Percentiles rank a stretch among this genome's conserved stretches.
phyloP scores from a whole-genome alignment of 2,888 invertebrate genomes.

The Acanthopleura granulata region DNA sequence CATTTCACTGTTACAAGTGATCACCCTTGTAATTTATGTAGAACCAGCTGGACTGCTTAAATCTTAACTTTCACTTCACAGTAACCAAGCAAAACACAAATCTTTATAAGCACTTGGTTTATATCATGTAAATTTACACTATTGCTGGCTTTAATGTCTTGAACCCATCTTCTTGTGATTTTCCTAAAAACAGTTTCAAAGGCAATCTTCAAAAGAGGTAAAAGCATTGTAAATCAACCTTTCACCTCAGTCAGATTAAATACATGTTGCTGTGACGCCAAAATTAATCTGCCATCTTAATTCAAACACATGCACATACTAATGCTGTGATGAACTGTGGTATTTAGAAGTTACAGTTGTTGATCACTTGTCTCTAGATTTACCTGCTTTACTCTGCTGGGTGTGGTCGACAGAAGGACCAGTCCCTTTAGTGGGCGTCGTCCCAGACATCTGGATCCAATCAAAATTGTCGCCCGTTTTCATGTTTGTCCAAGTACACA shows the following conservation, averaged over 20 bases:
- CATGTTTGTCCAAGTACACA: conserved; percentile 55
- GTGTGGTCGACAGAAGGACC: conserved; percentile 60
- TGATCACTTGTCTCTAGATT: neutral
- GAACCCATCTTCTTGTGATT: too few relatives aligned
- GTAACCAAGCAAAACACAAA: too few relatives aligned
- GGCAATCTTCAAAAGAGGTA: too few relatives aligned
- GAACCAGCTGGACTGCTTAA: too few relatives aligned
- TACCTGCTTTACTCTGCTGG: conserved; percentile 37
- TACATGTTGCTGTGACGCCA: neutral
- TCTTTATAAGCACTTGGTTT: too few relatives aligned
- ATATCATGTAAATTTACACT: too few relatives aligned
- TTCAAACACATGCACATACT: too few relatives aligned
- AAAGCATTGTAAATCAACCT: too few relatives aligned
- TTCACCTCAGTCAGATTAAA: neutral
- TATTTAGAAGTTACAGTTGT: too few relatives aligned
- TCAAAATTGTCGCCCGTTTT: conserved; percentile 56
- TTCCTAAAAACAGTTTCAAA: too few relatives aligned
- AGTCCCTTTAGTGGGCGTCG: conserved; percentile 41
- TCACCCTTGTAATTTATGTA: neutral
- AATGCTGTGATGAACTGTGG: too few relatives aligned
- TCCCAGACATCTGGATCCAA: conserved; percentile 54
- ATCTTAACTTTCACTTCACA: too few relatives aligned
- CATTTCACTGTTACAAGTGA: neutral
- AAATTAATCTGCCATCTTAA: neutral
- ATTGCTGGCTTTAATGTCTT: neutral